phyloP scores from a whole-genome alignment of 2,797 vertebrate genomes.

The Fistularia tabacaria region DNA sequence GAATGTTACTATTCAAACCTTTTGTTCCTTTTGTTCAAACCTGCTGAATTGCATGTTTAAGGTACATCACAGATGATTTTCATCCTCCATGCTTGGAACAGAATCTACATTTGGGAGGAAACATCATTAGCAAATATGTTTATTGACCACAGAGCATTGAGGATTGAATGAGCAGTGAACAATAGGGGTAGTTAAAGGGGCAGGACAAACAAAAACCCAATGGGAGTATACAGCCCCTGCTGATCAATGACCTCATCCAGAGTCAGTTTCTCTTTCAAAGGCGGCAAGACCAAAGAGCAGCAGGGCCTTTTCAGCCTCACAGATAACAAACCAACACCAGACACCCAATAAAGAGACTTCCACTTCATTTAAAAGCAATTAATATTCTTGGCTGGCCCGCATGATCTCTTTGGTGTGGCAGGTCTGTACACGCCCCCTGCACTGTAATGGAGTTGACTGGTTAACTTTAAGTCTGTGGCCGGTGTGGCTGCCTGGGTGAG shows the following conservation, averaged over 20 bases:
- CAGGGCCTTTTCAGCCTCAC: conserved; percentile 67
- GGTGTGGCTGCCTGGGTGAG: conserved; percentile 74
- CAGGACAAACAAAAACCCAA: conserved; percentile 67
- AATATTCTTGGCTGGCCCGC: conserved; percentile 79
- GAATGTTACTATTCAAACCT: too few species aligned
- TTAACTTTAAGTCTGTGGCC: conserved; percentile 77
- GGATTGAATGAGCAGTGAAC: conserved; percentile 54
- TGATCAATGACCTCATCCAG: conserved; percentile 77
- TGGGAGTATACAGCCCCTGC: conserved; percentile 66
- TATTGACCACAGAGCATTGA: conserved; percentile 60
- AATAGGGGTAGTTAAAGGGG: conserved; percentile 73
- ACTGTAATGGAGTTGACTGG: conserved; percentile 80
- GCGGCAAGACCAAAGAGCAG: conserved; percentile 78
- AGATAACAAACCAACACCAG: conserved; percentile 85
- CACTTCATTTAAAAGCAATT: conserved; percentile 87
- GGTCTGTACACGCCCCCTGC: conserved; percentile 78
- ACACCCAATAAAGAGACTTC: conserved; percentile 84
- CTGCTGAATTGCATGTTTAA: background rate
- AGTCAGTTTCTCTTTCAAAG: conserved; percentile 75
- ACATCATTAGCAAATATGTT: conserved; percentile 68
- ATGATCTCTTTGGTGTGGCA: conserved; percentile 80
- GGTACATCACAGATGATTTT: conserved; percentile 1
- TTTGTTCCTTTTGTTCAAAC: too few species aligned
- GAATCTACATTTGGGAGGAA: conserved; percentile 43
- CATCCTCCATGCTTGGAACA: conserved; percentile 29